phyloP scores from a whole-genome alignment of 1,140 invertebrate species.

The Holotrichia oblita region DNA sequence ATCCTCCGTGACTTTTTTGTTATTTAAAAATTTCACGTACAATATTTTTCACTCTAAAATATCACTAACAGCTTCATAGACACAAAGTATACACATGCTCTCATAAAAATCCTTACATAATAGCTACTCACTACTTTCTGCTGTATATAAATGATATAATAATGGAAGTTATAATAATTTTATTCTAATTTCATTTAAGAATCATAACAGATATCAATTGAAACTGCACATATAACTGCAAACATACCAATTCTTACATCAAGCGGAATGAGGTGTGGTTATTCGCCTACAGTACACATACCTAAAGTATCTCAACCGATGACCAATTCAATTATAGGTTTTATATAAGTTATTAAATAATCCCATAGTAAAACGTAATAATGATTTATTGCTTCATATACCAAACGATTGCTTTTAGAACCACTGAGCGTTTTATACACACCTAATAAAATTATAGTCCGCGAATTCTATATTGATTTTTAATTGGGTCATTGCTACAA shows the following conservation, averaged over 20 bases:
- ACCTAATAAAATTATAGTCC: background rate
- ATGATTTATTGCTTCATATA: background rate
- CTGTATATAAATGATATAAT: no score
- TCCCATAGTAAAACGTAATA: background rate
- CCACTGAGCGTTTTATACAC: background rate
- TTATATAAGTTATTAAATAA: conserved; percentile 9
- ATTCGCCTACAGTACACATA: background rate
- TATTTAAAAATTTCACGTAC: no score
- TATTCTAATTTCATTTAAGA: background rate
- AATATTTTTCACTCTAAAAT: no score
- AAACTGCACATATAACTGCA: background rate
- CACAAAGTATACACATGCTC: no score
- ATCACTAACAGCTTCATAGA: no score
- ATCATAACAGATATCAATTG: background rate
- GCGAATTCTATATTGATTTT: background rate
- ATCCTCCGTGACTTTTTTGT: no score
- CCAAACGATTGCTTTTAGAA: background rate
- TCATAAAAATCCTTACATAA: no score
- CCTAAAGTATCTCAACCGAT: conserved; percentile 1
- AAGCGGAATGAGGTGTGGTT: background rate
- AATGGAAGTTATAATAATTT: background rate
- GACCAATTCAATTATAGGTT: conserved; percentile 1
- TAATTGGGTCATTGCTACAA: background rate
- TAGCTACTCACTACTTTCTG: no score
- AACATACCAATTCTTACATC: background rate